Evolutionary conservation across 1,140 invertebrate genomes (phyloP).

Genomic region (Drepana arcuata): DNA sequence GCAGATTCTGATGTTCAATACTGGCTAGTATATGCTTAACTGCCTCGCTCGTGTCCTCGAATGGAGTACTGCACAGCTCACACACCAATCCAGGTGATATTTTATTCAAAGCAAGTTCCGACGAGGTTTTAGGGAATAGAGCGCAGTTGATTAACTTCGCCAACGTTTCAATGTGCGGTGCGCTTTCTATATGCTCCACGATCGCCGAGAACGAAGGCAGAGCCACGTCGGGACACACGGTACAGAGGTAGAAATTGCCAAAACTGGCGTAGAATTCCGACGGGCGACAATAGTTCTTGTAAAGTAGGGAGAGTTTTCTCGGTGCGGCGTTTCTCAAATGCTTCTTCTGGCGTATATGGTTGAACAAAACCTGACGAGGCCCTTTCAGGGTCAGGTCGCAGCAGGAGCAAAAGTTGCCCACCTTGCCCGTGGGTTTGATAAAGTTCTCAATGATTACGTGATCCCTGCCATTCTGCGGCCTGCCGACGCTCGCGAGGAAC

Average conservation of each 20-base stretch:
- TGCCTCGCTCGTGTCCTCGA: conserved; percentile 26
- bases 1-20: conserved; percentile 38
- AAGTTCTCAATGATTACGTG: conserved; percentile 62
- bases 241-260: conserved; percentile 54
- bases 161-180: conserved; percentile 42
- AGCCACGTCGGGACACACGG: conserved; percentile 42
- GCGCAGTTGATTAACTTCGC: conserved; percentile 40
- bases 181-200: conserved; percentile 51
- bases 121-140: no score
- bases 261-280: conserved; percentile 58
- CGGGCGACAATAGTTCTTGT: conserved; percentile 52
- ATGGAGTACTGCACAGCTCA: conserved; percentile 28
- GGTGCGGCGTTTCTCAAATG: conserved; percentile 57
- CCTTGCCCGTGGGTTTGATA: conserved; percentile 53
- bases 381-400: conserved; percentile 61
- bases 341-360: conserved; percentile 64
- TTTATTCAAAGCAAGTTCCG: conserved; percentile 32
- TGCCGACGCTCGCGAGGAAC: conserved; percentile 50
- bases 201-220: conserved; percentile 53
- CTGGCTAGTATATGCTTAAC: conserved; percentile 38
- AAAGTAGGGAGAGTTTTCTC: conserved; percentile 39
- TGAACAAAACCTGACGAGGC: conserved; percentile 56
- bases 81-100: conserved; percentile 33
- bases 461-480: conserved; percentile 42
- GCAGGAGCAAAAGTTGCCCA: conserved; percentile 51